A percentile compares a stretch with the other conserved stretches of the same genome.
Evolutionary conservation across 2,888 invertebrate species (phyloP).

Genomic region (Chaetogeoica ovagalla): DNA sequence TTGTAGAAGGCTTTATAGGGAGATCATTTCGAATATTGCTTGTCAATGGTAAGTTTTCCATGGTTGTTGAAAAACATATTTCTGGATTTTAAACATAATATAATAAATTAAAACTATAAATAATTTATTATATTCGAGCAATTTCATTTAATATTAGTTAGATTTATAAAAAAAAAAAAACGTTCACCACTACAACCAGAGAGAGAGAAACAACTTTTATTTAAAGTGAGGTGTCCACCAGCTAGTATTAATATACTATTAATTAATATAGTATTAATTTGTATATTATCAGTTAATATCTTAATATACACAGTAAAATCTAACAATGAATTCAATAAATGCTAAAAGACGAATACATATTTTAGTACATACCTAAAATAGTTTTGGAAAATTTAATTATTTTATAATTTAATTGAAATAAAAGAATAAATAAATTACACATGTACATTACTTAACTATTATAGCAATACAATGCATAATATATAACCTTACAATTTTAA

Average conservation of each 20-base stretch:
- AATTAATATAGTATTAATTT: too few relatives aligned
- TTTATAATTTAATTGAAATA: neutral
- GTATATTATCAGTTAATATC: too few relatives aligned
- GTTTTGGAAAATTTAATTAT: constrained; percentile 17
- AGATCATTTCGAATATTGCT: constrained; percentile 47
- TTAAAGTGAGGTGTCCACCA: too few relatives aligned
- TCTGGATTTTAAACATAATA: constrained; percentile 37
- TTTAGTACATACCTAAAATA: constrained; percentile 18
- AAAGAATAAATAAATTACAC: neutral
- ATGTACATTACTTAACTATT: neutral
- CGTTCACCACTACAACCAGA: too few relatives aligned
- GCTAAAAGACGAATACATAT: neutral
- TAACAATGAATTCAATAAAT: neutral
- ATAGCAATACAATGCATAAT: neutral
- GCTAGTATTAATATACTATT: too few relatives aligned
- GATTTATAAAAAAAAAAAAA: too few relatives aligned
- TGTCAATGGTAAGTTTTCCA: constrained; percentile 51
- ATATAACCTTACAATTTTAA: neutral
- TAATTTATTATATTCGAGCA: neutral
- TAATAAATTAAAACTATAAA: constrained; percentile 1
- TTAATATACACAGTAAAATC: neutral
- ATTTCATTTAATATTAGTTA: neutral
- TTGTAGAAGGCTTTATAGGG: constrained; percentile 38
- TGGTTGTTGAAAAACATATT: constrained; percentile 45
- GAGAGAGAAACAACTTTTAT: too few relatives aligned